Evolutionary conservation across 2,888 invertebrate genomes (phyloP), one percentile per base, ranked within the genome.

Genomic region (Eremobia ochroleuca): DNA sequence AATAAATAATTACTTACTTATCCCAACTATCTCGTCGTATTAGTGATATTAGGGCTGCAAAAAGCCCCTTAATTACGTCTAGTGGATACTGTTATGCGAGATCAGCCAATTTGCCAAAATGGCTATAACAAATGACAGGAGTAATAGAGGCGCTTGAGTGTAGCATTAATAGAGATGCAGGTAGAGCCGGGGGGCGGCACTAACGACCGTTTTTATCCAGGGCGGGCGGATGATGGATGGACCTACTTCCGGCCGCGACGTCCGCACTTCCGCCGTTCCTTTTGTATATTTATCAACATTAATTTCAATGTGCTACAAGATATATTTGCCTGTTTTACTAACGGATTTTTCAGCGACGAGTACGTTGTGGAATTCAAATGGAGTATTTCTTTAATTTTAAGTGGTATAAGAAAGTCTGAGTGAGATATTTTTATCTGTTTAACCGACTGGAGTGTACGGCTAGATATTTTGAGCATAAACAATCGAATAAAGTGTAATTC

Each of bases 151-250:
- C 93, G 94, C 94, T 96, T 95, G 96, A 95, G 96, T 95, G 94
- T 94, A 95, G 94, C 96, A 96, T 96, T 97, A 96, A 96, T 96
- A 97, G 96, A 95, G 95, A 93, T 93, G 93, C 95, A 94, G 95
- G 96, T 94, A 93, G 93, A 91, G 91, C 85, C 87, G 90, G 90
- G 90, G 90, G 90, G 88, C 86, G 85, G 90, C 92, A 90, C 95
- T 97, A 97, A 97, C 96, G 96, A 97, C 96, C 96, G 96, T 97
- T 97, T 97, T 97, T 96, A 96, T 95, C 94, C 95, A 94, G 94
- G 95, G 94, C 95, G 95, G 95, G 95, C 93, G 95, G 95, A 97
- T 97, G 96, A 97, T 96, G 95, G 95, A 97, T 96, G 95, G 92
- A 89, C 90, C 92, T 92, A 93, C 96, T 96, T 96, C 95, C 96